Conservation (phyloP, 2,113 vertebrate genomes). For the Coptodon bakossiorum region DNA sequence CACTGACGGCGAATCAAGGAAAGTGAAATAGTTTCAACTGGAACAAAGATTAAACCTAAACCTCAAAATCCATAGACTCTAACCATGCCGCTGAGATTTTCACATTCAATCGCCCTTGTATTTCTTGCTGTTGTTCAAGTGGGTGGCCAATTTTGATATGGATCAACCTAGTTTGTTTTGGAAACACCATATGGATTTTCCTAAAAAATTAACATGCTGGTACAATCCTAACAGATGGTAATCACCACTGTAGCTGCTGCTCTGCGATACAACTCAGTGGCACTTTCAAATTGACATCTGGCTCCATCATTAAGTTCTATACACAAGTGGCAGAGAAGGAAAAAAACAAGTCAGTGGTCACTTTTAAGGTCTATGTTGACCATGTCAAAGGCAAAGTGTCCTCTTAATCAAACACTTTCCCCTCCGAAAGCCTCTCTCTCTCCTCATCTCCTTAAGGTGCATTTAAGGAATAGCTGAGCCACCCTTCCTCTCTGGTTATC, state of each 20-base stretch:
- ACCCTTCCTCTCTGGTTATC: too few relatives aligned
- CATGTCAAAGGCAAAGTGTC: not conserved
- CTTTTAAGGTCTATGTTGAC: not conserved
- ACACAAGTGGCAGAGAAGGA: slow-evolving; percentile 3
- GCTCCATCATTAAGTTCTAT: slow-evolving; percentile 26
- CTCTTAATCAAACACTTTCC: not conserved
- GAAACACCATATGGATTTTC: slow-evolving; percentile 24
- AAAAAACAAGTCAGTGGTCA: not conserved
- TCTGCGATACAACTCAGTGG: slow-evolving; percentile 53
- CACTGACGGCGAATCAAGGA: not conserved
- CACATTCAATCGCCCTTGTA: not conserved
- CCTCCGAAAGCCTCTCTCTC: not conserved
- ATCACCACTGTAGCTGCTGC: slow-evolving; percentile 39
- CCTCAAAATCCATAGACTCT: not conserved
- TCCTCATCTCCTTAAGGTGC: not conserved
- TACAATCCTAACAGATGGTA: slow-evolving; percentile 64
- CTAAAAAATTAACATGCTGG: slow-evolving; percentile 11
- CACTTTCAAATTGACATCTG: slow-evolving; percentile 68
- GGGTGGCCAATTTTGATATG: not conserved
- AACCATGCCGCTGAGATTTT: not conserved
- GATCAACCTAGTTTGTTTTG: not conserved
- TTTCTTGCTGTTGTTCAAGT: not conserved
- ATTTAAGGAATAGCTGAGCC: not conserved
- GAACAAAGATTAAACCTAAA: not conserved
- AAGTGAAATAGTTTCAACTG: not conserved